Conservation (phyloP, 2,797 vertebrate genomes). For the Cyprinodon diabolis region DNA sequence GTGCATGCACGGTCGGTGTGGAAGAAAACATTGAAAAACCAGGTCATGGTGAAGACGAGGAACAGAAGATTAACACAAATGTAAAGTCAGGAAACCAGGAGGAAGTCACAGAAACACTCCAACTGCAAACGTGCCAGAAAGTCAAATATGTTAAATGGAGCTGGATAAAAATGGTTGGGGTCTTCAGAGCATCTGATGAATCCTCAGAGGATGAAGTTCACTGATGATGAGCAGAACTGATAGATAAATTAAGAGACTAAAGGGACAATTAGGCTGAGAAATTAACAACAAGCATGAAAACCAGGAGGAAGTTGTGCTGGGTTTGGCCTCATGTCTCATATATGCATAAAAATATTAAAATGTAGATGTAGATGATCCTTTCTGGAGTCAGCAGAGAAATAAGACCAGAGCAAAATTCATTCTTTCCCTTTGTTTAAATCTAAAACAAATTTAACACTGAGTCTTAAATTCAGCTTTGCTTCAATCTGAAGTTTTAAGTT, state of each 20-base stretch:
- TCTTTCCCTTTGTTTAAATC: background rate
- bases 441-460: background rate
- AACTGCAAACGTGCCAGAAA: slow-evolving; percentile 7
- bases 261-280: background rate
- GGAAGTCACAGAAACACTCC: slow-evolving; percentile 22
- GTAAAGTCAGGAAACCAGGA: slow-evolving; percentile 8
- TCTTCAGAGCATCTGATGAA: slow-evolving; percentile 32
- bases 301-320: too few relatives aligned
- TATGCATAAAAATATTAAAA: background rate
- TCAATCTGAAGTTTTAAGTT: slow-evolving; percentile 8
- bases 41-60: slow-evolving; percentile 32
- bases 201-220: slow-evolving; percentile 10
- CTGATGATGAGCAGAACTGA: slow-evolving; percentile 20
- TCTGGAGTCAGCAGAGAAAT: background rate
- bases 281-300: background rate
- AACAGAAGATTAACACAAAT: slow-evolving; percentile 2
- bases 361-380: background rate
- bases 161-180: slow-evolving; percentile 5
- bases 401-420: background rate
- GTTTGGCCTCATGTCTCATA: background rate
- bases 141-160: slow-evolving; percentile 11
- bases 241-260: slow-evolving; percentile 7
- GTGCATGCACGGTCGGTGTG: slow-evolving; percentile 71
- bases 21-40: slow-evolving; percentile 48
- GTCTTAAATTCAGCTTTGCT: background rate